phyloP scores from a whole-genome alignment of 2,888 invertebrate species.

The Nemoura dubitans region DNA sequence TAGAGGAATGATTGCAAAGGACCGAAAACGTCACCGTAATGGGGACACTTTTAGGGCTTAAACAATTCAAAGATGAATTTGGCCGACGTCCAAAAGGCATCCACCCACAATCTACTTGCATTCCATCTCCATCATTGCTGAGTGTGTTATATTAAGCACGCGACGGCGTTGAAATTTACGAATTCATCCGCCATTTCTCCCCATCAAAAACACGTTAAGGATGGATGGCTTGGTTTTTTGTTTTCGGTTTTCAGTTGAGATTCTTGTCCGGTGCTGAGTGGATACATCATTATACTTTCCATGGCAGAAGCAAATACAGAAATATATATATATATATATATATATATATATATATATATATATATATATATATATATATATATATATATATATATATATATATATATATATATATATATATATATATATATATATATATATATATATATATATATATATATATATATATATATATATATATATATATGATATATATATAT shows the following conservation, averaged over 20 bases:
- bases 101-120: neutral
- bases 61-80: slow-evolving; percentile 12
- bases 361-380: too few relatives aligned
- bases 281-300: too few relatives aligned
- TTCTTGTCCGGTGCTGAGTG: neutral
- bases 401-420: too few relatives aligned
- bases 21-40: neutral
- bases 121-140: neutral
- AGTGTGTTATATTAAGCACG: neutral
- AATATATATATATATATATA: too few relatives aligned
- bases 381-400: too few relatives aligned
- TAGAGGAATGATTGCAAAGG: neutral
- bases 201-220: neutral
- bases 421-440: too few relatives aligned
- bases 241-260: neutral
- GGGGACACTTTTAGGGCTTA: neutral
- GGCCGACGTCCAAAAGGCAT: neutral
- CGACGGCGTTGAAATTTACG: neutral
- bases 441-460: too few relatives aligned
- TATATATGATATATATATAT: too few relatives aligned
- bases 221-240: neutral
- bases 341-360: too few relatives aligned
- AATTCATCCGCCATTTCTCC: neutral
- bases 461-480: too few relatives aligned
- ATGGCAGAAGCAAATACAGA: too few relatives aligned